phyloP scores from a whole-genome alignment of 2,888 invertebrate species.

The Autographa pulchrina region DNA sequence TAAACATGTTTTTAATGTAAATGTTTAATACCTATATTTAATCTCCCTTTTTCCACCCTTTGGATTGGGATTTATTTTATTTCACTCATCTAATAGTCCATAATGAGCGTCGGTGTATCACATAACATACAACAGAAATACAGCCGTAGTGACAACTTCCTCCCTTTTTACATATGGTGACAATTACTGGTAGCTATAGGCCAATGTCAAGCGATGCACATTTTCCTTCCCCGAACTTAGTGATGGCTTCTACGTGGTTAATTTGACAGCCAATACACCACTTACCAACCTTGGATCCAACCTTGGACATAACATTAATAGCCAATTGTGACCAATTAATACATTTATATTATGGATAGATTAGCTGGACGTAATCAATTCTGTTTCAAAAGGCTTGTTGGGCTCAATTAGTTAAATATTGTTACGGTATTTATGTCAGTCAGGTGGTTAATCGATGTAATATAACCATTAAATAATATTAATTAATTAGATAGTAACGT shows the following conservation, averaged over 20 bases:
- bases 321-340: slow-evolving; percentile 48
- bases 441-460: slow-evolving; percentile 11
- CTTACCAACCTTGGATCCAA: slow-evolving; percentile 44
- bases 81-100: too few relatives aligned
- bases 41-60: too few relatives aligned
- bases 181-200: slow-evolving; percentile 36
- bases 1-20: not conserved
- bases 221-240: slow-evolving; percentile 53
- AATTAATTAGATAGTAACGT: not conserved
- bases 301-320: slow-evolving; percentile 47
- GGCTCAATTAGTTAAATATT: slow-evolving; percentile 26
- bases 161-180: too few relatives aligned
- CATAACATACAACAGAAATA: too few relatives aligned
- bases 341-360: slow-evolving; percentile 30
- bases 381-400: slow-evolving; percentile 20
- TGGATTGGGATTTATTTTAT: too few relatives aligned
- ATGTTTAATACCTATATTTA: too few relatives aligned
- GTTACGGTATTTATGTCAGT: slow-evolving; percentile 28
- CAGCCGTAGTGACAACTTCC: too few relatives aligned
- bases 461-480: slow-evolving; percentile 2
- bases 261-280: slow-evolving; percentile 35
- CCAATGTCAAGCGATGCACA: slow-evolving; percentile 45
- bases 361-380: slow-evolving; percentile 33
- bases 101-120: too few relatives aligned
- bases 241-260: slow-evolving; percentile 16